phyloP scores from a whole-genome alignment of 2,888 invertebrate genomes.

The Sclerodermus sp. region DNA sequence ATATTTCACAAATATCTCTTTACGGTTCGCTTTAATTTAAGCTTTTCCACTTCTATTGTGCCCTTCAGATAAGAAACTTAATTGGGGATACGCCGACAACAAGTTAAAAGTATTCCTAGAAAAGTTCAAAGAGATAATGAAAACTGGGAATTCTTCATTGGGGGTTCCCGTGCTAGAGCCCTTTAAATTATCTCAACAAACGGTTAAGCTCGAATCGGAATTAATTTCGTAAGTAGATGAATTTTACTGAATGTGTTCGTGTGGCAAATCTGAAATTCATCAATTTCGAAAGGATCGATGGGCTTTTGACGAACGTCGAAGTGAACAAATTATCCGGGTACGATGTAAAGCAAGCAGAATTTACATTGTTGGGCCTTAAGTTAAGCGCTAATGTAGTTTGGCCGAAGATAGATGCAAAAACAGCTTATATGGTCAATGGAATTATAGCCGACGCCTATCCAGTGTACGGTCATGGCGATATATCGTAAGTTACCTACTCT shows the following conservation, averaged over 20 bases:
- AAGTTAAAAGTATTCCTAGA: constrained; percentile 23
- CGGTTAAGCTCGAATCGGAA: constrained; percentile 8
- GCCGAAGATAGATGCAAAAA: constrained; percentile 10
- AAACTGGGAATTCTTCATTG: constrained; percentile 22
- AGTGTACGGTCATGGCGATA: constrained; percentile 22
- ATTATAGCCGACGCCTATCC: background rate
- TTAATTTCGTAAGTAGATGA: background rate
- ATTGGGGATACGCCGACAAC: constrained; percentile 3
- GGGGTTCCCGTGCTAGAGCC: constrained; percentile 42
- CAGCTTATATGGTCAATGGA: constrained; percentile 17
- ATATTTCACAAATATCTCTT: background rate
- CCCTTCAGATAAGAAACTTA: background rate
- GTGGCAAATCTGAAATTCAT: too few relatives aligned
- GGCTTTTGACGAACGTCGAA: constrained; percentile 11
- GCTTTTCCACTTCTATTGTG: background rate
- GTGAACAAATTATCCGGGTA: constrained; percentile 23
- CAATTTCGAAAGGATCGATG: constrained; percentile 4
- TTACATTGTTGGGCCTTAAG: constrained; percentile 3
- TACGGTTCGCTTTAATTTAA: background rate
- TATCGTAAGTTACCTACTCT: constrained; percentile 22
- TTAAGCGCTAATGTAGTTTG: constrained; percentile 20
- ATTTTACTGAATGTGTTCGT: too few relatives aligned
- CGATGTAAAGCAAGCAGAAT: constrained; percentile 13
- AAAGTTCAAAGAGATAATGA: constrained; percentile 16
- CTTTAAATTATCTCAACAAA: background rate